Evolutionary conservation across 2,888 invertebrate species (phyloP).

Genomic region (Argynnis bischoffii): DNA sequence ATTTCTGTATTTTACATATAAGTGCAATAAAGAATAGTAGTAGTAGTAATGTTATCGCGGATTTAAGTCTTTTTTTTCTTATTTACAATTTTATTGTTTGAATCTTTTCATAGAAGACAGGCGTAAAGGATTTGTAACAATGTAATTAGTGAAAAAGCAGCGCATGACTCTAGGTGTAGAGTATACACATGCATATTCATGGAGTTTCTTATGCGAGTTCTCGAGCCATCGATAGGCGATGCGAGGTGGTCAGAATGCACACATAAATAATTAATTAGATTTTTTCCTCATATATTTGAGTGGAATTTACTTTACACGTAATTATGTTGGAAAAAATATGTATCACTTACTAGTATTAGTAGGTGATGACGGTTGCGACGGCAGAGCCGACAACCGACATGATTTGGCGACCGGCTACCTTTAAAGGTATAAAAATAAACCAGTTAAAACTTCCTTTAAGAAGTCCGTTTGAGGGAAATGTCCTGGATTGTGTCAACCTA

Average conservation of each 20-base stretch:
- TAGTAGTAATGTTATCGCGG: too few relatives aligned
- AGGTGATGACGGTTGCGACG: constrained; percentile 10
- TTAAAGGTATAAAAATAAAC: not conserved
- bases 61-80: too few relatives aligned
- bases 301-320: constrained; percentile 25
- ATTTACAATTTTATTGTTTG: not conserved
- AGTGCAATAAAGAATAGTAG: too few relatives aligned
- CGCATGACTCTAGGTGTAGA: constrained; percentile 24
- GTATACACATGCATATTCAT: constrained; percentile 18
- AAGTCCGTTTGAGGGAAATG: too few relatives aligned
- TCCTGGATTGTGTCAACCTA: too few relatives aligned
- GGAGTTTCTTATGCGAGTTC: constrained; percentile 4
- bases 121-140: constrained; percentile 13
- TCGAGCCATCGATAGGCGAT: constrained; percentile 22
- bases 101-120: constrained; percentile 3
- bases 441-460: too few relatives aligned
- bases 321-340: constrained; percentile 25
- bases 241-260: constrained; percentile 16
- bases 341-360: constrained; percentile 29
- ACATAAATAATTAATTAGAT: constrained; percentile 29
- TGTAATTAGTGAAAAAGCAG: constrained; percentile 14
- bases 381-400: not conserved
- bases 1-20: too few relatives aligned
- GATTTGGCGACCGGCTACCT: not conserved
- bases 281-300: constrained; percentile 21